phyloP scores from a whole-genome alignment of 2,113 vertebrate genomes.

The Grus americana region DNA sequence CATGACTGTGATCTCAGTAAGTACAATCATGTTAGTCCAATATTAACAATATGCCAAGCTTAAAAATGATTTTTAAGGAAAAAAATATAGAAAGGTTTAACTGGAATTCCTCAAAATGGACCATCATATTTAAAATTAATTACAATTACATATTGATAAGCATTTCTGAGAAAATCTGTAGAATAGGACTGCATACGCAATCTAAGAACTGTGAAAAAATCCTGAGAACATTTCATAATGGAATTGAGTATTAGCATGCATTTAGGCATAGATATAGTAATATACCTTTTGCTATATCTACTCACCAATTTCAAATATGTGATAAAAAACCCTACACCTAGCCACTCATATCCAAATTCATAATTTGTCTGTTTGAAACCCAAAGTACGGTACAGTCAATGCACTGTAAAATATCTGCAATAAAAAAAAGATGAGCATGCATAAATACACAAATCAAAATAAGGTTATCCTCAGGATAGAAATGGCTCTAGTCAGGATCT shows the following conservation, averaged over 20 bases:
- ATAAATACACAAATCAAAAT: constrained; percentile 41
- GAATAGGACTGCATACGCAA: not conserved
- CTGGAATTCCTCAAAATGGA: not conserved
- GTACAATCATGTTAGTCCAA: not conserved
- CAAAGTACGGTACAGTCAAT: not conserved
- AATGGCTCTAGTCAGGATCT: constrained; percentile 33
- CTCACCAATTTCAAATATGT: not conserved
- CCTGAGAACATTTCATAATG: not conserved
- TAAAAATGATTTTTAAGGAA: not conserved
- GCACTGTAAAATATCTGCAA: constrained; percentile 23
- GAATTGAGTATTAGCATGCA: not conserved
- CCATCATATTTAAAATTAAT: not conserved
- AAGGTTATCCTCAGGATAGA: constrained; percentile 22
- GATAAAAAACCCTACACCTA: not conserved
- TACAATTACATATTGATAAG: not conserved
- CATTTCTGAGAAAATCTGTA: not conserved
- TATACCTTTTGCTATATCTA: not conserved
- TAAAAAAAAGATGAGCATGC: not conserved
- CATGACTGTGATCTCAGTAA: not conserved
- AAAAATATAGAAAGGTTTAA: not conserved
- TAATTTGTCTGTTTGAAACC: not conserved
- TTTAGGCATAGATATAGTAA: not conserved
- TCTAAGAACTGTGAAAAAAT: not conserved
- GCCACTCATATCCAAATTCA: not conserved
- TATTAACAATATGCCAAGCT: not conserved